Evolutionary conservation across 2,797 vertebrate genomes (phyloP).

Genomic region (Acomys russatus): DNA sequence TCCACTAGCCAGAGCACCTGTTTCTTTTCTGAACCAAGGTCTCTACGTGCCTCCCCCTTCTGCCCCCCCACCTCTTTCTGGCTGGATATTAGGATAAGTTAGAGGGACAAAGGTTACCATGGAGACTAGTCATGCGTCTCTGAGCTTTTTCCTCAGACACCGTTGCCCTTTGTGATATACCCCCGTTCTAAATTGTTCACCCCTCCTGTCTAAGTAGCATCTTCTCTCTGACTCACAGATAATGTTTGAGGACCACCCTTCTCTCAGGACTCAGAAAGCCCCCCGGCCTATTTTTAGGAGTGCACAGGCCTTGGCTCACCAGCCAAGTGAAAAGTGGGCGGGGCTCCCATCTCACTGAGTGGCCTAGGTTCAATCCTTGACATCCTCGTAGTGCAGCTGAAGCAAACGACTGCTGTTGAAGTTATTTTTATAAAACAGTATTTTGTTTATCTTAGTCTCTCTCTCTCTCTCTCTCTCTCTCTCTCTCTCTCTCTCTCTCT

Average conservation of each 20-base stretch:
- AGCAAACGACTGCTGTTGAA: neutral
- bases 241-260: neutral
- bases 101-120: fast-evolving
- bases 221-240: neutral
- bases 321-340: neutral
- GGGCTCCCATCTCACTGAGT: neutral
- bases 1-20: neutral
- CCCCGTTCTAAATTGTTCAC: neutral
- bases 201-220: neutral
- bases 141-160: neutral
- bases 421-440: no score
- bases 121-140: neutral
- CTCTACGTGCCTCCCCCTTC: no score
- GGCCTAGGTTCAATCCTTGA: neutral
- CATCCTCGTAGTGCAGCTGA: neutral
- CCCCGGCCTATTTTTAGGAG: neutral
- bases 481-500: no score
- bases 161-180: neutral
- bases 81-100: neutral
- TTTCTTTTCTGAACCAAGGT: neutral
- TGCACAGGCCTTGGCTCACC: neutral
- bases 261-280: neutral
- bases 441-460: no score
- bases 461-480: no score
- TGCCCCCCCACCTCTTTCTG: neutral